phyloP scores from a whole-genome alignment of 2,113 vertebrate species.

The Theristicus caerulescens region DNA sequence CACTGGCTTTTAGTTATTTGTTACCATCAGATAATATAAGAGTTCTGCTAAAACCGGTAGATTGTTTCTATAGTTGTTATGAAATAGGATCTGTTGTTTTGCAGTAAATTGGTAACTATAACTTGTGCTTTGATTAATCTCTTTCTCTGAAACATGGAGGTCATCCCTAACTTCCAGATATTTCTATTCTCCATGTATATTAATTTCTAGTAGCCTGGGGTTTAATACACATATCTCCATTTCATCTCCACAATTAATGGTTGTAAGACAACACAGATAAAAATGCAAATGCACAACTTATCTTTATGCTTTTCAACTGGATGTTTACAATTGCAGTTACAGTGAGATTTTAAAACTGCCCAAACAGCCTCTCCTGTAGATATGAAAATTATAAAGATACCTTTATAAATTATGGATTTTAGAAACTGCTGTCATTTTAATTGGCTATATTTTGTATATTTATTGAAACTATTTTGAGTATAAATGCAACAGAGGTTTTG shows the following conservation, averaged over 20 bases:
- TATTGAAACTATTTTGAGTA: neutral
- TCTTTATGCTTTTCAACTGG: constrained; percentile 46
- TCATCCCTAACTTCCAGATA: constrained; percentile 40
- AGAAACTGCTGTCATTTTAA: constrained; percentile 34
- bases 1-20: neutral
- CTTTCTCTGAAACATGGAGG: neutral
- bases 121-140: constrained; percentile 23
- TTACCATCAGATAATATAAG: neutral
- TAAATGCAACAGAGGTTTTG: neutral
- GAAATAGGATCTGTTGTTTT: constrained; percentile 22
- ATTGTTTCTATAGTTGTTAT: neutral
- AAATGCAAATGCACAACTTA: constrained; percentile 61
- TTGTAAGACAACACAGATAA: constrained; percentile 63
- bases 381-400: constrained; percentile 22
- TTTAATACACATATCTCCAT: constrained; percentile 20
- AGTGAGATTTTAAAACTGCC: constrained; percentile 34
- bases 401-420: constrained; percentile 33
- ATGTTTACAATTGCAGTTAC: constrained; percentile 43
- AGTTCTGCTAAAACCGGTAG: neutral
- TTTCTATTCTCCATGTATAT: neutral
- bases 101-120: constrained; percentile 33
- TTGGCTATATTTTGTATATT: neutral
- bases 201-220: constrained; percentile 35
- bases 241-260: constrained; percentile 64
- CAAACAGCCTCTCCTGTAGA: constrained; percentile 19